phyloP scores from a whole-genome alignment of 2,888 invertebrate species.

The Amiota communis region DNA sequence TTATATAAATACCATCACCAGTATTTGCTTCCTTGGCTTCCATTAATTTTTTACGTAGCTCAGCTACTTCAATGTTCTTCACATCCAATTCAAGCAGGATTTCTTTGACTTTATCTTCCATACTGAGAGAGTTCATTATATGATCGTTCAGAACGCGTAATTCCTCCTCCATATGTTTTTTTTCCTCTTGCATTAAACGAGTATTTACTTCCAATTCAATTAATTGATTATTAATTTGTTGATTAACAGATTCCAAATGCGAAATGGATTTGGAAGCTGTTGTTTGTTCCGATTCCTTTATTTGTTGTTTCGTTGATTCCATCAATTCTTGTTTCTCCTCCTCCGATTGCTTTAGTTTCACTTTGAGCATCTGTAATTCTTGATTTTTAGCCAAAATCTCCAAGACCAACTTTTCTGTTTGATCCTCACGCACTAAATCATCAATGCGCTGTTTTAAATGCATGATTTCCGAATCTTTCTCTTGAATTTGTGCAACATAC shows the following conservation, averaged over 20 bases:
- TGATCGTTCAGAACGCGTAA: conserved; percentile 71
- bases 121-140: conserved; percentile 66
- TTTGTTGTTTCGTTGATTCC: conserved; percentile 49
- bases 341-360: conserved; percentile 73
- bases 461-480: conserved; percentile 69
- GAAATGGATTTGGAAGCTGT: too few relatives aligned
- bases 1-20: conserved; percentile 3
- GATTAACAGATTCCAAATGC: not conserved
- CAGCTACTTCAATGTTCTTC: conserved; percentile 71
- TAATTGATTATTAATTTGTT: conserved; percentile 30
- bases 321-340: conserved; percentile 72
- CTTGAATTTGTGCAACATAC: conserved; percentile 61
- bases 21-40: conserved; percentile 52
- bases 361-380: conserved; percentile 72
- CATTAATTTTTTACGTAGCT: conserved; percentile 65
- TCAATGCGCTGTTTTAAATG: conserved; percentile 71
- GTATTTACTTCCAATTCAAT: conserved; percentile 56
- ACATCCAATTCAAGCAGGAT: conserved; percentile 68
- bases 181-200: conserved; percentile 65
- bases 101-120: conserved; percentile 70
- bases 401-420: conserved; percentile 70
- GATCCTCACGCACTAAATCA: conserved; percentile 73
- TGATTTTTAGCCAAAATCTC: conserved; percentile 71
- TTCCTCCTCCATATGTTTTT: conserved; percentile 70
- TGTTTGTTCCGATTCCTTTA: not conserved